Conservation (phyloP, 2,113 vertebrate species). For the Triplophysa dalaica region DNA sequence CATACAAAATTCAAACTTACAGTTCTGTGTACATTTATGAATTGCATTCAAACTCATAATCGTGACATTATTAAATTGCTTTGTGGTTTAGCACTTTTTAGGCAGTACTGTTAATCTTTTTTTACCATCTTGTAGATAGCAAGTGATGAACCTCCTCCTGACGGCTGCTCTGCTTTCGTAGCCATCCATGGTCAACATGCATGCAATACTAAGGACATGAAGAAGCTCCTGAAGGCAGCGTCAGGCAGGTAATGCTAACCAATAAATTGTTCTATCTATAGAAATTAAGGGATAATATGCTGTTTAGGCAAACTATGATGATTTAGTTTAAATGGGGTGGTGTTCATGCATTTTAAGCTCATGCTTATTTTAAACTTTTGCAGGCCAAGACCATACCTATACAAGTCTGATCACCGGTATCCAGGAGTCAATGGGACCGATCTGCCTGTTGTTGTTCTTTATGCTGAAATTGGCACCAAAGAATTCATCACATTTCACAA, state of each 20-base stretch:
- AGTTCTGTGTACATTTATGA: background rate
- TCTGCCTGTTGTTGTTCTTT: conserved; percentile 85
- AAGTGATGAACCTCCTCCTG: conserved; percentile 86
- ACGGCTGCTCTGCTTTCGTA: conserved; percentile 87
- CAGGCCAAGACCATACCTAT: conserved; percentile 88
- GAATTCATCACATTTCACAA: conserved; percentile 88
- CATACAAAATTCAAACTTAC: background rate
- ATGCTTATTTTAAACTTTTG: conserved; percentile 27
- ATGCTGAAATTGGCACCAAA: conserved; percentile 94
- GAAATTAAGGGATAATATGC: background rate
- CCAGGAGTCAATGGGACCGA: conserved; percentile 77
- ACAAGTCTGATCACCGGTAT: conserved; percentile 88
- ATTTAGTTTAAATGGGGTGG: background rate
- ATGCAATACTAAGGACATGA: conserved; percentile 90
- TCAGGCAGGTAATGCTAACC: conserved; percentile 79
- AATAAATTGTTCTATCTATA: background rate
- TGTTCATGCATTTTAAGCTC: background rate
- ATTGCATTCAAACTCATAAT: background rate
- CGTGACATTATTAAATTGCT: background rate
- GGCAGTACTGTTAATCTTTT: background rate
- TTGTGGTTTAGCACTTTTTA: background rate
- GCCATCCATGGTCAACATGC: conserved; percentile 84
- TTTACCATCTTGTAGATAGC: conserved; percentile 79
- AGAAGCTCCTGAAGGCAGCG: conserved; percentile 91
- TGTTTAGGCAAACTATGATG: background rate